phyloP scores from a whole-genome alignment of 1,140 invertebrate species.

The Halesus radiatus region DNA sequence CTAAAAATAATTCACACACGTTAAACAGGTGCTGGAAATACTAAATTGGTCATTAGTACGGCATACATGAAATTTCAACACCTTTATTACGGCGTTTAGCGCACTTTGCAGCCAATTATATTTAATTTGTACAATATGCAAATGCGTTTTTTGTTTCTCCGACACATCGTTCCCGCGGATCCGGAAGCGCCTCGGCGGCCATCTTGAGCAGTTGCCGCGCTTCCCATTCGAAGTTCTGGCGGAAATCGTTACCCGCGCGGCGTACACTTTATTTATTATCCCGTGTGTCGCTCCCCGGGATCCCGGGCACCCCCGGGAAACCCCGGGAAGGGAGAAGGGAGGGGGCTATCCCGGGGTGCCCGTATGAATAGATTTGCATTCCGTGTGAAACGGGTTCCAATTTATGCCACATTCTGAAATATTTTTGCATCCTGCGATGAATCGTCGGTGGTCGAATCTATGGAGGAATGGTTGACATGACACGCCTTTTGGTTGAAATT shows the following conservation, averaged over 20 bases:
- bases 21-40: too few species aligned
- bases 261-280: conserved; percentile 34
- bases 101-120: neutral
- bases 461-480: too few species aligned
- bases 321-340: neutral
- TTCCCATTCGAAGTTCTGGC: conserved; percentile 27
- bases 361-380: conserved; percentile 17
- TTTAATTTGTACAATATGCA: conserved; percentile 23
- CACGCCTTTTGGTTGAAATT: too few species aligned
- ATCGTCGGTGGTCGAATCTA: too few species aligned
- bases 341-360: neutral
- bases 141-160: neutral
- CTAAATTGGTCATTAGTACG: too few species aligned
- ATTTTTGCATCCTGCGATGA: neutral
- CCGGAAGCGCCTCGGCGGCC: conserved; percentile 27
- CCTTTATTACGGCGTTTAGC: too few species aligned
- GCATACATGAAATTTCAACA: too few species aligned
- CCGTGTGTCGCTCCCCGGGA: conserved; percentile 25
- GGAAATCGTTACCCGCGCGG: conserved; percentile 33
- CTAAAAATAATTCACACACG: too few species aligned
- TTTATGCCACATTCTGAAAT: conserved; percentile 8
- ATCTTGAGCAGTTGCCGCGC: conserved; percentile 31
- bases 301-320: neutral
- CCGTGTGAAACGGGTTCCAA: conserved; percentile 11
- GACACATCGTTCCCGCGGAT: conserved; percentile 7